Percentiles rank a stretch among this genome's conserved stretches.
Conservation (phyloP, 92 coral and sea anemone species). For the Actinostola sp. region DNA sequence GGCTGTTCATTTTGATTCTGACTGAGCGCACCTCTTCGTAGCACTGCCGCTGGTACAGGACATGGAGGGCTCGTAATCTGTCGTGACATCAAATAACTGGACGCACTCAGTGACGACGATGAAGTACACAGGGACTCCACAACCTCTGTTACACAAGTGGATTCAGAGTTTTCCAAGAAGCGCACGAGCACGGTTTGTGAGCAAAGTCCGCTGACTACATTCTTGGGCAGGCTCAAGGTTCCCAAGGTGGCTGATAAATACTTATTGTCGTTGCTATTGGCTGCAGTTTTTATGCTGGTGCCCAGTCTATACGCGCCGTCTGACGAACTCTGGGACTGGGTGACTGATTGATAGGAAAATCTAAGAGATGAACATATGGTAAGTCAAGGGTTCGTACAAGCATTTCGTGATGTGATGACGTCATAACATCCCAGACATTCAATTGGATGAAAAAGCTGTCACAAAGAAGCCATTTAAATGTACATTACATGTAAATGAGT, state of each 20-base stretch:
- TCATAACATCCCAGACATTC: too few species aligned
- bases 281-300: constrained; percentile 78
- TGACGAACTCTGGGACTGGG: constrained; percentile 31
- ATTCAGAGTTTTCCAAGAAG: constrained; percentile 71
- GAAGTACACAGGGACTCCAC: constrained; percentile 73
- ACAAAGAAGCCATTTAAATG: too few species aligned
- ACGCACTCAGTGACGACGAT: constrained; percentile 76
- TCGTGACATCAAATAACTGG: constrained; percentile 77
- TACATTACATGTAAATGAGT: too few species aligned
- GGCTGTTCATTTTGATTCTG: constrained; percentile 60
- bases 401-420: too few species aligned
- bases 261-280: constrained; percentile 53
- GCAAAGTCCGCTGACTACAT: constrained; percentile 76
- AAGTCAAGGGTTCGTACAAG: too few species aligned
- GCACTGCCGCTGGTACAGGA: constrained; percentile 79
- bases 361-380: constrained; percentile 18
- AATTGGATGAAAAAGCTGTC: too few species aligned
- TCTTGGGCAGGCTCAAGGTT: constrained; percentile 71
- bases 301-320: constrained; percentile 75
- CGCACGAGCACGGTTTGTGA: constrained; percentile 75
- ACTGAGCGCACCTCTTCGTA: constrained; percentile 63
- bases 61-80: constrained; percentile 64
- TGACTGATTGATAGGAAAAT: constrained; percentile 24
- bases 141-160: constrained; percentile 72
- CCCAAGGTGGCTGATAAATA: constrained; percentile 75